Conservation (phyloP, 2,113 vertebrate species). For the Fregetta grallaria region DNA sequence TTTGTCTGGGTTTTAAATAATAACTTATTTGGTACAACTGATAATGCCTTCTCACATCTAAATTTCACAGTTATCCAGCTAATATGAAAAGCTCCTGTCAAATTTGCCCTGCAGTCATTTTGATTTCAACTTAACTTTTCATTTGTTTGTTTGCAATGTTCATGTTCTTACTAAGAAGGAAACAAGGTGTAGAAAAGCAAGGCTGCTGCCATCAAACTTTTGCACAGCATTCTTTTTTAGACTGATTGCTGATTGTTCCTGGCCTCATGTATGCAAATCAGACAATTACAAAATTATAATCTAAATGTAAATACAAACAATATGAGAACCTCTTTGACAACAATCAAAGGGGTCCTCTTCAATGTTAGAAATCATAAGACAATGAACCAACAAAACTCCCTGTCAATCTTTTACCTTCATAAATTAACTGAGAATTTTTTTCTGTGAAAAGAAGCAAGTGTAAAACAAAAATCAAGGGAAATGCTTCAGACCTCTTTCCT, state of each 20-base stretch:
- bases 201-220: neutral
- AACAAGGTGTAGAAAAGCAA: neutral
- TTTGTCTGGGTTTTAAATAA: neutral
- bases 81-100: neutral
- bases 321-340: neutral
- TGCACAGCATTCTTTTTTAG: neutral
- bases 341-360: neutral
- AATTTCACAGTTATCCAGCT: neutral
- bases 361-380: neutral
- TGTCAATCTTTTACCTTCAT: neutral
- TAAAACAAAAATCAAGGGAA: neutral
- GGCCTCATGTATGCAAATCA: neutral
- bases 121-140: neutral
- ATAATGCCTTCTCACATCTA: neutral
- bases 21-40: neutral
- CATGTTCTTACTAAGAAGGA: neutral
- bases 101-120: neutral
- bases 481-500: neutral
- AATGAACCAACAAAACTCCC: neutral
- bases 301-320: neutral
- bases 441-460: neutral
- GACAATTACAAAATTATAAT: neutral
- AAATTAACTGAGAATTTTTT: neutral
- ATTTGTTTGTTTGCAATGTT: neutral
- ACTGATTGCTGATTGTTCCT: neutral